Conservation (phyloP, 2,888 invertebrate species). For the Chouioia cunea region DNA sequence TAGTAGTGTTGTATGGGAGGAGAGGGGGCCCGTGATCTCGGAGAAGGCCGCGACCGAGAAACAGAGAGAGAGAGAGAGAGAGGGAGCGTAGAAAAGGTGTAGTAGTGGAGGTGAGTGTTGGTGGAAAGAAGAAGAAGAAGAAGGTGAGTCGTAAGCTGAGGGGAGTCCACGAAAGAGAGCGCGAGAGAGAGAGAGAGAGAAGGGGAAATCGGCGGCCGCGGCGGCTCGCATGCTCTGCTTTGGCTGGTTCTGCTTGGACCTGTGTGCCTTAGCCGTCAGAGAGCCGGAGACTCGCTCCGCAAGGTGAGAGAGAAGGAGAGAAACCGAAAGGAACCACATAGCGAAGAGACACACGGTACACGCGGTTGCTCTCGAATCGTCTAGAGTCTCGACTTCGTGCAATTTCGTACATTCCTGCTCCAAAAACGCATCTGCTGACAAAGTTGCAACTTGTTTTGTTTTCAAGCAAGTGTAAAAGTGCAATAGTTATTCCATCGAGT, state of each 20-base stretch:
- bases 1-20: constrained; percentile 8
- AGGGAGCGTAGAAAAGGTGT: constrained; percentile 1
- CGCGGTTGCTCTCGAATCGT: constrained; percentile 57
- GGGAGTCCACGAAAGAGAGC: neutral
- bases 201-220: constrained; percentile 45
- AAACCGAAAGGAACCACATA: too few relatives aligned
- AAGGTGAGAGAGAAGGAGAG: constrained; percentile 61
- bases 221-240: constrained; percentile 28
- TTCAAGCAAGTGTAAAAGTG: too few relatives aligned
- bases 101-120: constrained; percentile 39
- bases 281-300: constrained; percentile 67
- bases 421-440: too few relatives aligned
- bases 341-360: too few relatives aligned
- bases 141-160: constrained; percentile 28
- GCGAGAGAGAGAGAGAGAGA: constrained; percentile 50
- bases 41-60: constrained; percentile 31
- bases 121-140: constrained; percentile 49
- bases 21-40: constrained; percentile 43
- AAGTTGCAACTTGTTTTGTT: too few relatives aligned
- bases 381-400: neutral
- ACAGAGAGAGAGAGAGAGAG: constrained; percentile 25
- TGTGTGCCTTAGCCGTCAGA: constrained; percentile 63
- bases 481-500: too few relatives aligned
- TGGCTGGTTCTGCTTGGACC: constrained; percentile 50
- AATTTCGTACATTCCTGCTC: too few relatives aligned